phyloP scores from a whole-genome alignment of 1,140 invertebrate genomes.

The Homalodisca vitripennis region DNA sequence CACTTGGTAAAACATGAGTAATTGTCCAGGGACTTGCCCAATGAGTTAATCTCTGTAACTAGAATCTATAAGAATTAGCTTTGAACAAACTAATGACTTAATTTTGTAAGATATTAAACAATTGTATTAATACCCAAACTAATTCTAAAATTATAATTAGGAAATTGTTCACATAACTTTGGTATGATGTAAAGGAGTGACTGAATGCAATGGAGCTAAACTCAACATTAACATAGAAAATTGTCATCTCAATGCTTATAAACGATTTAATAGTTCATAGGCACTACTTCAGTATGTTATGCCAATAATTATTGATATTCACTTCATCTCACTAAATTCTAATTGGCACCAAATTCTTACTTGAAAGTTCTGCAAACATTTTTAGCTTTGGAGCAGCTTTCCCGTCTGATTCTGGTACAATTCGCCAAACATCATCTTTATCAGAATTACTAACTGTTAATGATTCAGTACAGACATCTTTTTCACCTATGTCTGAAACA shows the following conservation, averaged over 20 bases:
- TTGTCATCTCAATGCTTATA: background rate
- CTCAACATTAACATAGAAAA: no score
- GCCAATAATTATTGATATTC: background rate
- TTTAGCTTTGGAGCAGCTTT: slow-evolving; percentile 10
- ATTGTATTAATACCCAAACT: no score
- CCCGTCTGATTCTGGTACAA: background rate
- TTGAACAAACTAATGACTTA: no score
- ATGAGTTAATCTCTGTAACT: no score
- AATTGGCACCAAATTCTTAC: background rate
- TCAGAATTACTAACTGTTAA: background rate
- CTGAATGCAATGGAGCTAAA: no score
- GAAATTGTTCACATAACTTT: no score
- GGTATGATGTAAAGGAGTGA: no score
- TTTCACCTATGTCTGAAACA: background rate
- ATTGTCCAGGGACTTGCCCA: no score
- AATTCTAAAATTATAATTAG: no score
- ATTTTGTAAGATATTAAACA: no score
- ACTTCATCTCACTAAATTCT: background rate
- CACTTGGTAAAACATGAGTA: no score
- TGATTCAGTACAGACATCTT: background rate
- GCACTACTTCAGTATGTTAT: background rate
- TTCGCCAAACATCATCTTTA: background rate
- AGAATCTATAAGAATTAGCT: no score
- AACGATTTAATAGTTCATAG: background rate
- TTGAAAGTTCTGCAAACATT: slow-evolving; percentile 5